Percentiles rank a stretch among this genome's conserved stretches.
Evolutionary conservation across 2,113 vertebrate species (phyloP).

Genomic region (Chlamydotis undulata): DNA sequence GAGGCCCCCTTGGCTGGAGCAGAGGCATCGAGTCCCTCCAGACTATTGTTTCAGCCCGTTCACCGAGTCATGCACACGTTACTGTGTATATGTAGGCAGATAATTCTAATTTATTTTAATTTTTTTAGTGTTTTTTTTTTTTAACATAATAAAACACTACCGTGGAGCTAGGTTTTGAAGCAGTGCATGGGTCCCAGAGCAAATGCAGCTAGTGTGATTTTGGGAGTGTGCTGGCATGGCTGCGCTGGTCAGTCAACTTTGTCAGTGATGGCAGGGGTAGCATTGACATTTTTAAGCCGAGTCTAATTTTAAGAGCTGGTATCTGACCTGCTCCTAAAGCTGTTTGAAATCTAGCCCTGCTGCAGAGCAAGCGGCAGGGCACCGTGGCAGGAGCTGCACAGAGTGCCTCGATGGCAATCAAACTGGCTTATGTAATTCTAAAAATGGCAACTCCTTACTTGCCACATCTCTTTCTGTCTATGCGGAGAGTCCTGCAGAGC

Average conservation of each 20-base stretch:
- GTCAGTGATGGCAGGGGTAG: neutral
- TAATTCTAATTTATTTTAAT: neutral
- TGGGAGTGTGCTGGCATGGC: neutral
- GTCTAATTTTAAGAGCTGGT: neutral
- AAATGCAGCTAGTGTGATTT: neutral
- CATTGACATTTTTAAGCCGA: neutral
- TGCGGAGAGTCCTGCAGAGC: slow-evolving; percentile 65
- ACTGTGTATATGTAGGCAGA: neutral
- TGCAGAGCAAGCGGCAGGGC: slow-evolving; percentile 4
- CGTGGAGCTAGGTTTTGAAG: neutral
- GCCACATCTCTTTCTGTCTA: slow-evolving; percentile 59
- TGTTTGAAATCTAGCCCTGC: neutral
- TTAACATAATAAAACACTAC: neutral
- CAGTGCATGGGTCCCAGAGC: neutral
- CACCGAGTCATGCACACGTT: neutral
- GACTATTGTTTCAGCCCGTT: neutral
- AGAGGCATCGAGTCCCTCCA: neutral
- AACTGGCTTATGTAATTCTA: slow-evolving; percentile 64
- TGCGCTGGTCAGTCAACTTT: neutral
- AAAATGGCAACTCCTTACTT: slow-evolving; percentile 65
- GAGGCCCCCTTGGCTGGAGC: neutral
- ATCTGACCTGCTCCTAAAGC: slow-evolving; percentile 25
- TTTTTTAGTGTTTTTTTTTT: neutral
- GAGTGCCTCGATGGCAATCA: slow-evolving; percentile 56
- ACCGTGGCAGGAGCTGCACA: slow-evolving; percentile 10